Evolutionary conservation across 2,888 invertebrate species (phyloP).

Genomic region (Metalampra italica): DNA sequence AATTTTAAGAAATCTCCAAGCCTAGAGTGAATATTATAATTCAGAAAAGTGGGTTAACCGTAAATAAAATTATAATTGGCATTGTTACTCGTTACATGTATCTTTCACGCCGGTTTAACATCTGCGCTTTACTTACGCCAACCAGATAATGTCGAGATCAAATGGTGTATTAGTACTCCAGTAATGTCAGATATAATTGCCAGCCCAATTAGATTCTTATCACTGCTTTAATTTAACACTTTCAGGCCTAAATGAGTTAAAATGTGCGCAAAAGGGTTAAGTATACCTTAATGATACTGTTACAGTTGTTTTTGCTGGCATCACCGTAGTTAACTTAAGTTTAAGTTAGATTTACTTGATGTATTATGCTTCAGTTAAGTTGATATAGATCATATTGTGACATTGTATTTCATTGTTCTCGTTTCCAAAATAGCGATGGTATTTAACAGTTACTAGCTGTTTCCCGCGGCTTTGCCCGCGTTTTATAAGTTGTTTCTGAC

Average conservation of each 20-base stretch:
- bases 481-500: no score
- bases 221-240: slow-evolving; percentile 13
- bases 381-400: no score
- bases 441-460: no score
- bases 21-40: slow-evolving; percentile 20
- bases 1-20: neutral
- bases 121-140: slow-evolving; percentile 9
- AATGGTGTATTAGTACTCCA: slow-evolving; percentile 15
- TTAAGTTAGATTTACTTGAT: no score
- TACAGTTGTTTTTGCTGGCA: neutral
- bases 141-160: slow-evolving; percentile 7
- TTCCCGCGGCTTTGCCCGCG: no score
- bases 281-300: neutral
- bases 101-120: slow-evolving; percentile 37
- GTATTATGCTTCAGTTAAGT: no score
- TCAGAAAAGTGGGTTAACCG: slow-evolving; percentile 38
- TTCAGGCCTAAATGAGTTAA: neutral
- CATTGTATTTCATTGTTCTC: no score
- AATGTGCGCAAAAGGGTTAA: neutral
- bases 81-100: slow-evolving; percentile 30
- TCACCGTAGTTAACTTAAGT: neutral
- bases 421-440: no score
- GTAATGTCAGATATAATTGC: slow-evolving; percentile 25
- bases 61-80: slow-evolving; percentile 44
- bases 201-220: slow-evolving; percentile 31